phyloP scores from a whole-genome alignment of 2,888 invertebrate species.

The Latheticus oryzae region DNA sequence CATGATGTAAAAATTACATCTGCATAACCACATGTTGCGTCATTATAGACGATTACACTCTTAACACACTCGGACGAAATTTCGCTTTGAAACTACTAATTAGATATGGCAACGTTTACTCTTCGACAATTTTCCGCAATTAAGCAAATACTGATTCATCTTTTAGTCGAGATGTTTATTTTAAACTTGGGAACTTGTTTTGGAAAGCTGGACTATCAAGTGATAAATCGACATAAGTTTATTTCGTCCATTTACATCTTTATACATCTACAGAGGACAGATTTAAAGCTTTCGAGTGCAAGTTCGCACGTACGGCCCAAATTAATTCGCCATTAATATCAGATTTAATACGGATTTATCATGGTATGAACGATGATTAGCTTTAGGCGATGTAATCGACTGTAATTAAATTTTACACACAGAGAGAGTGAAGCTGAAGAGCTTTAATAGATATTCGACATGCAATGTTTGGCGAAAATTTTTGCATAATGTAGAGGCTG shows the following conservation, averaged over 20 bases:
- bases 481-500: no score
- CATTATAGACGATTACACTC: constrained; percentile 12
- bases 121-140: constrained; percentile 18
- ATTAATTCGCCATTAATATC: constrained; percentile 35
- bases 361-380: constrained; percentile 23
- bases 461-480: constrained; percentile 13
- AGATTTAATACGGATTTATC: constrained; percentile 30
- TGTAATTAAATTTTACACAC: constrained; percentile 32
- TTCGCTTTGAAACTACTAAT: constrained; percentile 17
- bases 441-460: constrained; percentile 28
- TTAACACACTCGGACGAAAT: constrained; percentile 18
- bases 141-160: constrained; percentile 15
- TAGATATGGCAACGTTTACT: constrained; percentile 8
- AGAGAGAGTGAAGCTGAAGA: constrained; percentile 10
- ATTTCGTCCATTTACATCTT: constrained; percentile 30
- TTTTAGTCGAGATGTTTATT: no score
- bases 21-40: constrained; percentile 34
- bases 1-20: constrained; percentile 35
- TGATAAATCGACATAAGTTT: constrained; percentile 27
- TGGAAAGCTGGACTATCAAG: constrained; percentile 12
- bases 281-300: constrained; percentile 15
- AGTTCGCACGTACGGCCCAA: constrained; percentile 34
- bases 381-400: constrained; percentile 17
- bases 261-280: constrained; percentile 5
- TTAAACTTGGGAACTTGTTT: constrained; percentile 22